Evolutionary conservation across 2,888 invertebrate genomes (phyloP).

Genomic region (Philonicus albiceps): DNA sequence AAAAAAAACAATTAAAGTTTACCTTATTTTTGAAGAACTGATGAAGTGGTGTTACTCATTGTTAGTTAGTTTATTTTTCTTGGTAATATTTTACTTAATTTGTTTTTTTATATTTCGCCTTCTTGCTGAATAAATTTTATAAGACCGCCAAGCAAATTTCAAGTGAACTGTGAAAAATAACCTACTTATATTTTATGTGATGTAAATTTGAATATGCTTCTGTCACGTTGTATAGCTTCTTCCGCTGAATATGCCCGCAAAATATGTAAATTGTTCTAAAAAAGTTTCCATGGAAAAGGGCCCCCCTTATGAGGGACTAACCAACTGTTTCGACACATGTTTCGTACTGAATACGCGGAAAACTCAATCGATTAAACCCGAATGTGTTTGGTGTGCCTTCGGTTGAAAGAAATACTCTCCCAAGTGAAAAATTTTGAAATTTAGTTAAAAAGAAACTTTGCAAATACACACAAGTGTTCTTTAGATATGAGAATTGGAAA

Average conservation of each 20-base stretch:
- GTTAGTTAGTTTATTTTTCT: background rate
- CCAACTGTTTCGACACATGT: background rate
- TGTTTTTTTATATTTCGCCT: background rate
- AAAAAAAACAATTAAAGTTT: no score
- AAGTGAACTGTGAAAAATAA: background rate
- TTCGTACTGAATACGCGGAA: background rate
- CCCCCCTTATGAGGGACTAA: background rate
- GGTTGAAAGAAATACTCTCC: background rate
- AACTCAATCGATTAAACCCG: background rate
- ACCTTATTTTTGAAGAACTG: no score
- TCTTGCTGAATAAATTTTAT: background rate
- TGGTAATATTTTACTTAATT: background rate
- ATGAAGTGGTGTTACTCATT: no score
- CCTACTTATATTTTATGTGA: background rate
- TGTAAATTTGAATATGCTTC: background rate
- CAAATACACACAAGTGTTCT: background rate
- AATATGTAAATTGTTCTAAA: background rate
- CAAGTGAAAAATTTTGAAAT: background rate
- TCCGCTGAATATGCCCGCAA: background rate
- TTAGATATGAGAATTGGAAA: background rate
- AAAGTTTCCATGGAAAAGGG: background rate
- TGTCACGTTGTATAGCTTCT: background rate
- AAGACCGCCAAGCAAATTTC: background rate
- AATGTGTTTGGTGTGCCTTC: background rate
- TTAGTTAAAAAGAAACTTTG: background rate